Evolutionary conservation across 1,140 invertebrate species (phyloP).

Genomic region (Drosophila aff.): DNA sequence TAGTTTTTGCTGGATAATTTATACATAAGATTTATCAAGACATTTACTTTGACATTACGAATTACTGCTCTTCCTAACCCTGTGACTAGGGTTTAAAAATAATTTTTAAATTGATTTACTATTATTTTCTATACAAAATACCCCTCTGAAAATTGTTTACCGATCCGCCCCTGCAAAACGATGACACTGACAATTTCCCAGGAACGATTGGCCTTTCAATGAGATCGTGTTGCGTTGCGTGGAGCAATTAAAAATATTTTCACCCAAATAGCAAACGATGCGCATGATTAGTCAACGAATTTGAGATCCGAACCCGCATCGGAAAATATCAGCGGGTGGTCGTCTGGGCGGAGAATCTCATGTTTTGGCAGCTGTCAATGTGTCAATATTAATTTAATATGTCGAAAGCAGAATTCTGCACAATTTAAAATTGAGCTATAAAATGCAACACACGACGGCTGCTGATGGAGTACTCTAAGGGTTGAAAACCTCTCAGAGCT

Average conservation of each 20-base stretch:
- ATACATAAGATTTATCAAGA: neutral
- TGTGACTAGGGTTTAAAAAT: neutral
- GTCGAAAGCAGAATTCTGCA: conserved; percentile 73
- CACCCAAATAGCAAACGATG: conserved; percentile 74
- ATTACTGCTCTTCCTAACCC: neutral
- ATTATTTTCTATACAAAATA: neutral
- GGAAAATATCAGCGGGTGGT: conserved; percentile 29
- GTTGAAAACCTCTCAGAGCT: conserved; percentile 27
- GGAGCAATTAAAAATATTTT: conserved; percentile 74
- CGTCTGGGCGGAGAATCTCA: conserved; percentile 30
- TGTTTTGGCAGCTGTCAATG: conserved; percentile 82
- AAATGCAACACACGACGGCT: conserved; percentile 52
- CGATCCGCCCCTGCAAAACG: neutral
- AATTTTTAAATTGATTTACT: neutral
- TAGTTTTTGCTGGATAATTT: neutral
- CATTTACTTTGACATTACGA: neutral
- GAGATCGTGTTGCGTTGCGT: conserved; percentile 47
- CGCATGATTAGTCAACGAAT: conserved; percentile 77
- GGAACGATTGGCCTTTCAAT: conserved; percentile 41
- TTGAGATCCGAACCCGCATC: conserved; percentile 65
- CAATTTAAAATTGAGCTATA: conserved; percentile 80
- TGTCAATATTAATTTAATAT: conserved; percentile 83
- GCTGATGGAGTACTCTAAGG: conserved; percentile 17
- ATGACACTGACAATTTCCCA: conserved; percentile 73
- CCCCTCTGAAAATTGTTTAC: neutral